Evolutionary conservation across 1,140 invertebrate genomes (phyloP).

Genomic region (Zaprionus capensis): DNA sequence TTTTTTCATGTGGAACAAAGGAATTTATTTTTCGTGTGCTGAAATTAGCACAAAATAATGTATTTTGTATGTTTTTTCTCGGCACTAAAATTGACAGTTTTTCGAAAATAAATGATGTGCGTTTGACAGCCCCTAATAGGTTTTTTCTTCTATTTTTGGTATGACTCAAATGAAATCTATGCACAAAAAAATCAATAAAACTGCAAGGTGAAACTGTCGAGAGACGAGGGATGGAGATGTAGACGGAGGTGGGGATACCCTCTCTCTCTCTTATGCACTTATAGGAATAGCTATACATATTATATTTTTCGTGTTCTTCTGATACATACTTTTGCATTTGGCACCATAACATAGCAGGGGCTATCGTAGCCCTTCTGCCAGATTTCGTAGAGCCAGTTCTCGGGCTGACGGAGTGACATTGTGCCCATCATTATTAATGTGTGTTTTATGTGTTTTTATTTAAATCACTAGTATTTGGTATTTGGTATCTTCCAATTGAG

Average conservation of each 20-base stretch:
- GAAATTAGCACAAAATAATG: slow-evolving; percentile 23
- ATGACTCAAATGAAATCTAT: slow-evolving; percentile 7
- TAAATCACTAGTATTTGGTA: slow-evolving; percentile 14
- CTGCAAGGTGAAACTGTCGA: slow-evolving; percentile 48
- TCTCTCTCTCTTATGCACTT: neutral
- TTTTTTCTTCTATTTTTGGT: neutral
- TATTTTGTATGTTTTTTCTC: slow-evolving; percentile 1
- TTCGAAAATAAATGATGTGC: slow-evolving; percentile 8
- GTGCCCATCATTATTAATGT: slow-evolving; percentile 77
- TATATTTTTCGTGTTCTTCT: slow-evolving; percentile 11
- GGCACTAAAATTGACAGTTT: slow-evolving; percentile 19
- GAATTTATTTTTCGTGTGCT: slow-evolving; percentile 19
- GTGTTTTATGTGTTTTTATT: slow-evolving; percentile 11
- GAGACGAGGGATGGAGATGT: neutral
- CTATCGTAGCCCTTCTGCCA: slow-evolving; percentile 87
- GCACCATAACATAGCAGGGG: slow-evolving; percentile 88
- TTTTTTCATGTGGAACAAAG: slow-evolving; percentile 16
- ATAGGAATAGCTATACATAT: slow-evolving; percentile 42
- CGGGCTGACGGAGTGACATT: slow-evolving; percentile 83
- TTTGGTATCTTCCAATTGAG: slow-evolving; percentile 32
- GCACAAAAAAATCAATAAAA: slow-evolving; percentile 70
- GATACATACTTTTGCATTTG: slow-evolving; percentile 87
- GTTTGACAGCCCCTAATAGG: slow-evolving; percentile 23
- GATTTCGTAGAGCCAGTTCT: slow-evolving; percentile 87
- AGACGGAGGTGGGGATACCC: neutral